A percentile compares a stretch with the other conserved stretches of the same genome.
phyloP scores from a whole-genome alignment of 37 sponge, comb jelly and placozoan genomes.

The Chondrosia reniformis region DNA sequence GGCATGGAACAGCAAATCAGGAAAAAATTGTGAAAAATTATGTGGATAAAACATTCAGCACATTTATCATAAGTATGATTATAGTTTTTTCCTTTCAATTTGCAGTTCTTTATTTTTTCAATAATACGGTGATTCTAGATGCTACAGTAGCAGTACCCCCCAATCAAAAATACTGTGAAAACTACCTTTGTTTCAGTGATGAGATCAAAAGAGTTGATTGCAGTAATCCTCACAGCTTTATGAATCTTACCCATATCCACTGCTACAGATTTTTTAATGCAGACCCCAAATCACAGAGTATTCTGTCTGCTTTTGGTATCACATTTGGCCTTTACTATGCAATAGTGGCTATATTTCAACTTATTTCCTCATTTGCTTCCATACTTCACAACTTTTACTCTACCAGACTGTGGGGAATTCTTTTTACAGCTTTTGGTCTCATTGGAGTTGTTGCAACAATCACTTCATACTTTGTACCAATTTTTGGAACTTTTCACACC shows the following conservation, averaged over 20 bases:
- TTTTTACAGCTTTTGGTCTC: not conserved
- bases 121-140: not conserved
- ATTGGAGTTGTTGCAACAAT: not conserved
- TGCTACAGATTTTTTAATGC: not conserved
- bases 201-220: not conserved
- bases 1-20: not conserved
- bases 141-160: not conserved
- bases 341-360: not conserved
- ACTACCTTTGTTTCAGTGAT: not conserved
- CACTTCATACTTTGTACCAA: not conserved
- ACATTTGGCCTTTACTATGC: not conserved
- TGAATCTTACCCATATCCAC: not conserved
- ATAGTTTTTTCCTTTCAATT: not conserved
- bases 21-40: not conserved
- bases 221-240: not conserved
- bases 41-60: not conserved
- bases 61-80: not conserved
- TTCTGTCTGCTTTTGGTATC: not conserved
- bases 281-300: not conserved
- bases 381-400: not conserved
- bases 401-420: not conserved
- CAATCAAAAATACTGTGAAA: not conserved
- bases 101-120: not conserved
- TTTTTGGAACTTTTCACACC: not conserved
- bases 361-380: not conserved